Conservation (phyloP, 2,113 vertebrate species). For the Carassius carassius region DNA sequence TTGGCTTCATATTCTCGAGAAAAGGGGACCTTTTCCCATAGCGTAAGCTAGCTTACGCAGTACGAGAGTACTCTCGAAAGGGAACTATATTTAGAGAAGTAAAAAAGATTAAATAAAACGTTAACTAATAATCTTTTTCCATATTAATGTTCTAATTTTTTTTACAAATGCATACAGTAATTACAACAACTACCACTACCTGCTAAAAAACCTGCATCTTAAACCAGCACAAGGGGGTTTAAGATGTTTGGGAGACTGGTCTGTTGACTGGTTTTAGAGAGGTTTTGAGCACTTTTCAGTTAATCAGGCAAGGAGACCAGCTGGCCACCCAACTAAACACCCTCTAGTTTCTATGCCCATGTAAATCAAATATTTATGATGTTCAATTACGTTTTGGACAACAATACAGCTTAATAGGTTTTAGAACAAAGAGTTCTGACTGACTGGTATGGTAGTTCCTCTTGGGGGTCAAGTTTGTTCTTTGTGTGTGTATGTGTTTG, state of each 20-base stretch:
- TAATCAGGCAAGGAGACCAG: not conserved
- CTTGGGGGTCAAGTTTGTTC: conserved; percentile 24
- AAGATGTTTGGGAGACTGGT: not conserved
- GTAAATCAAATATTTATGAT: not conserved
- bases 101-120: too few relatives aligned
- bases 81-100: too few relatives aligned
- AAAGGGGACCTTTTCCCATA: too few relatives aligned
- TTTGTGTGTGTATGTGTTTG: not conserved
- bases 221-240: too few relatives aligned
- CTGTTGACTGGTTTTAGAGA: not conserved
- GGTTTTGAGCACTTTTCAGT: not conserved
- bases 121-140: not conserved
- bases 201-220: too few relatives aligned
- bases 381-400: not conserved
- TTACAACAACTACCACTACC: not conserved
- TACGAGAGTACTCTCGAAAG: too few relatives aligned
- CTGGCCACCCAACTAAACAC: not conserved
- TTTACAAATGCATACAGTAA: not conserved
- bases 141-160: not conserved
- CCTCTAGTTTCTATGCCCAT: not conserved
- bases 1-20: too few relatives aligned
- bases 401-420: not conserved
- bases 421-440: not conserved
- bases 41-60: too few relatives aligned
- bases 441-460: not conserved